Base-by-base conservation (phyloP, 2,113 vertebrate genomes). In the Pica pica region DNA sequence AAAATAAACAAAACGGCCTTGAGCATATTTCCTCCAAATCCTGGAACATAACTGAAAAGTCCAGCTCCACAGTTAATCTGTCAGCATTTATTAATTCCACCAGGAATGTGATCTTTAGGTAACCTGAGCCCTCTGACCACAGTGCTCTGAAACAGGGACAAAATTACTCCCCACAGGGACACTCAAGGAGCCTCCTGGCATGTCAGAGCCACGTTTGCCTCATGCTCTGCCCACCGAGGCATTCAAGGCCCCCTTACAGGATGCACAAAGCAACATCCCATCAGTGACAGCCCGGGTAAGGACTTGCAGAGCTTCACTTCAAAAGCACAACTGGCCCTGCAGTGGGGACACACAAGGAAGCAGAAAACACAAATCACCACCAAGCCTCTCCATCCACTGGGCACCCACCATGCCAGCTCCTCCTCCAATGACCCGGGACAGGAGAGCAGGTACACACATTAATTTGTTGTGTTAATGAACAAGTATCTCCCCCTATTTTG, bases 391-490 rank as follows among this genome's bases (percentile, higher is more conserved):
- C 10, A 2, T 4, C 30, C 47, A 21, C 2, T 21, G 11, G 41
- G 41, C 1, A 4, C 30, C 14, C 50, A 9, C 7, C 2, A 0
- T 22, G 22, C 14, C 87, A 85, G 55, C 37, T 61, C 31, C 14
- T 19, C 41, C 33, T 21, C 13, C 2, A 22, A 12, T 0, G 3
- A 19, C 9, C 19, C 1, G 0, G 60, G 35, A 30, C 13, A 18
- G 30, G 15, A 24, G 17, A 41, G n/a, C 19, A 33, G 46, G 17
- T 2, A 23, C 28, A 28, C 23, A 42, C 13, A 30, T 31, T 1
- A 37, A 63, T 6, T 11, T 41, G 3, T 3, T 16, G 3, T 12
- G 2, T 26, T 35, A 14, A 44, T 16, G 8, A 63, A 39, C 22
- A 41, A 12, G 10, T 0, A 23, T 4, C 24, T 16, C 30, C 5